A percentile compares a stretch with the other conserved stretches of the same genome.
These are phyloP conservation scores for Glyphotaelius pellucidus DNA, from an alignment of 2,888 invertebrate species.

Conservation along the genomic window DNA sequence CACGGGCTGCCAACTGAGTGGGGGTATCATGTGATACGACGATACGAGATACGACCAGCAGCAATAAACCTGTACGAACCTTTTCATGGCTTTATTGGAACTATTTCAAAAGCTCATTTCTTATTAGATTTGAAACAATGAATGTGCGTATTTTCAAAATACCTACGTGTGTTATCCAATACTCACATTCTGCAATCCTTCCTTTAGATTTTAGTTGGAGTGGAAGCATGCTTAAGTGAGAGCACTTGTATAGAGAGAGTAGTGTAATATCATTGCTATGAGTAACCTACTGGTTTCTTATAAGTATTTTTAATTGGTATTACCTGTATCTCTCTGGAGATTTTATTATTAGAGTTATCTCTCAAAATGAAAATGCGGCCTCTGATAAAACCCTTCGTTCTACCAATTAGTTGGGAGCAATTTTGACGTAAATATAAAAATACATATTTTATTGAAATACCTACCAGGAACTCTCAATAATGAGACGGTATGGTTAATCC, in stretches of 20 bases:
- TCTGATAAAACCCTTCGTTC: not conserved
- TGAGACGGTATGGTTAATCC: not conserved
- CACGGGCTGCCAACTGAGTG: not conserved
- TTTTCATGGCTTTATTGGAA: not conserved
- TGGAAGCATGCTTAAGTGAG: too few relatives aligned
- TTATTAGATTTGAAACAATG: not conserved
- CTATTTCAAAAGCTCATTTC: not conserved
- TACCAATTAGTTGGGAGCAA: not conserved
- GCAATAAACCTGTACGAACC: not conserved
- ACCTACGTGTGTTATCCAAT: not conserved
- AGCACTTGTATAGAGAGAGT: too few relatives aligned
- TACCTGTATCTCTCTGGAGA: not conserved
- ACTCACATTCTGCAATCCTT: too few relatives aligned
- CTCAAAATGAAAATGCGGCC: not conserved
- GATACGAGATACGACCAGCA: not conserved
- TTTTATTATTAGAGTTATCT: not conserved
- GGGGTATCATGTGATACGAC: not conserved
- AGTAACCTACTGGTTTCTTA: not conserved
- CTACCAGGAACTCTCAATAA: not conserved
- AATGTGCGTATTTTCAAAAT: not conserved
- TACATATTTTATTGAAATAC: not conserved
- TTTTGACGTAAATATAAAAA: not conserved
- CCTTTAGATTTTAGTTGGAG: too few relatives aligned
- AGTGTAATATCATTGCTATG: not conserved
- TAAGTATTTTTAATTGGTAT: not conserved